Conservation (phyloP, 2,888 invertebrate genomes). For the Phortica magna region DNA sequence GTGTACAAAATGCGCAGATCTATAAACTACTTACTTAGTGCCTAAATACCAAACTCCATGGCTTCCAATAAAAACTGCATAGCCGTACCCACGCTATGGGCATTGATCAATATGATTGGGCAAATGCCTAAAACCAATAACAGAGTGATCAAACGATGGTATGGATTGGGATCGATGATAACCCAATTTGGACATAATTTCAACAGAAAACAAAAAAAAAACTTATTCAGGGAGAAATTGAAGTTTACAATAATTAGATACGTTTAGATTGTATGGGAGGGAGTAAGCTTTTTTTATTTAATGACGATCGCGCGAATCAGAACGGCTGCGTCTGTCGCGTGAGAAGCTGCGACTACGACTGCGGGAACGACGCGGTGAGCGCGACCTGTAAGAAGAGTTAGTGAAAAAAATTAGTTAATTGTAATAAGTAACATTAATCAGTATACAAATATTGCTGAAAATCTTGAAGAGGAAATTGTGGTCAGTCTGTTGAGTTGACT, state of each 20-base stretch:
- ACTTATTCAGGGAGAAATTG: neutral
- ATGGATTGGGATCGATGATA: too few species aligned
- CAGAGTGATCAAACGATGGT: too few species aligned
- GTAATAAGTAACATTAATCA: neutral
- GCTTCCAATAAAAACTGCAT: too few species aligned
- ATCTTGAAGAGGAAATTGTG: conserved; percentile 33
- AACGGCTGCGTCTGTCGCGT: conserved; percentile 80
- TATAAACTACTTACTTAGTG: conserved; percentile 35
- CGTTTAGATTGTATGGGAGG: neutral
- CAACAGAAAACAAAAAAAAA: too few species aligned
- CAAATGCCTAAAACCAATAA: too few species aligned
- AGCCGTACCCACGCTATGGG: too few species aligned
- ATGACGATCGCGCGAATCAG: conserved; percentile 81
- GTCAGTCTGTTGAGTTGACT: conserved; percentile 38
- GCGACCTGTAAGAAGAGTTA: conserved; percentile 70
- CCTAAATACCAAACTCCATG: conserved; percentile 29
- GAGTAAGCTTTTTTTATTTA: conserved; percentile 61
- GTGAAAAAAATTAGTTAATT: conserved; percentile 15
- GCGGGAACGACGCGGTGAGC: conserved; percentile 76
- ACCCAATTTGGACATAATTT: too few species aligned
- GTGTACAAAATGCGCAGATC: conserved; percentile 21
- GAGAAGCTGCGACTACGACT: conserved; percentile 80
- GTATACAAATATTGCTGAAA: conserved; percentile 28
- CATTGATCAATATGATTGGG: too few species aligned
- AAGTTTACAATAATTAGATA: conserved; percentile 9